Evolutionary conservation across 2,113 vertebrate genomes (phyloP).

Genomic region (Alexandromys fortis): DNA sequence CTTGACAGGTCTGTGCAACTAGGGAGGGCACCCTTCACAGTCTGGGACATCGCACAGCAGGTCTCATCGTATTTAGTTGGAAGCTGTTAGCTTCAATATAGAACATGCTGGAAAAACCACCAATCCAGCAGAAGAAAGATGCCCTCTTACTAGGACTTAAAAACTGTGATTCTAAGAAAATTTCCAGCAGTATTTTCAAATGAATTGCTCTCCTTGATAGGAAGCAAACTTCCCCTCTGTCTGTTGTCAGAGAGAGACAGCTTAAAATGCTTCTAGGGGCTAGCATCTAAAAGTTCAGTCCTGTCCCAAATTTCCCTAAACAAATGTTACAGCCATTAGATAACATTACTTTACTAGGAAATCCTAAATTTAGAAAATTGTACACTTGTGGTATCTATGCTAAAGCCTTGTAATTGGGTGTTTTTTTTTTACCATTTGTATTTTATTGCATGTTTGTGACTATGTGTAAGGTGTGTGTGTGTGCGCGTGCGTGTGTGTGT

Average conservation of each 20-base stretch:
- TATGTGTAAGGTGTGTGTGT: neutral
- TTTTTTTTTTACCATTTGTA: neutral
- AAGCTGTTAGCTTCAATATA: conserved; percentile 21
- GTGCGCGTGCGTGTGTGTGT: neutral
- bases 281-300: neutral
- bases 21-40: neutral
- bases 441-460: neutral
- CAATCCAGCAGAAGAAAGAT: conserved; percentile 18
- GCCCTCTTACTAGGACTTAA: conserved; percentile 36
- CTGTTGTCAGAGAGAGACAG: neutral
- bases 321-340: conserved; percentile 48
- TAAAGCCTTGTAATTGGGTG: conserved; percentile 44
- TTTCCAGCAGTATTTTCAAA: conserved; percentile 46
- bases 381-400: neutral
- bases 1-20: neutral
- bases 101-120: conserved; percentile 31
- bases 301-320: neutral
- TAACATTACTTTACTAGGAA: neutral
- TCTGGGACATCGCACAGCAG: neutral
- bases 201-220: conserved; percentile 55
- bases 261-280: conserved; percentile 1
- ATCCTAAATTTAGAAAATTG: conserved; percentile 49
- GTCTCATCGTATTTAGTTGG: neutral
- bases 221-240: neutral
- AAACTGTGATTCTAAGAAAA: conserved; percentile 31